These are phyloP conservation scores for Ectemnius continuus DNA, from an alignment of 2,888 invertebrate species.

Conservation along the genomic window DNA sequence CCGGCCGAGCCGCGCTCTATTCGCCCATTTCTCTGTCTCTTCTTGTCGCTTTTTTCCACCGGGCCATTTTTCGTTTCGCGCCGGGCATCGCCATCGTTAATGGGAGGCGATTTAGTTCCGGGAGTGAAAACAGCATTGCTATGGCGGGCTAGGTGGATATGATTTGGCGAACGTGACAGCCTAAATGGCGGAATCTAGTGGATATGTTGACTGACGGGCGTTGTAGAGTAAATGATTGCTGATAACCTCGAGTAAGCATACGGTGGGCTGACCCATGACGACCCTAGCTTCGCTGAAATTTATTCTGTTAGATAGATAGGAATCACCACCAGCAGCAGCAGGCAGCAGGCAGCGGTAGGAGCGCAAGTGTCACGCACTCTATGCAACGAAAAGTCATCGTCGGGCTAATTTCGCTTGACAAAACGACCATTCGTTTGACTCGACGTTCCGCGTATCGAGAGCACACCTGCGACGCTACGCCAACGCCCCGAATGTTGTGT, in stretches of 20 bases:
- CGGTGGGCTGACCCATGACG: constrained; percentile 29
- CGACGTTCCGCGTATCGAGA: constrained; percentile 34
- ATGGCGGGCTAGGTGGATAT: no score
- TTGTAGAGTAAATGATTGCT: constrained; percentile 16
- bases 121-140: background rate
- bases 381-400: constrained; percentile 40
- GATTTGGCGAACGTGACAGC: no score
- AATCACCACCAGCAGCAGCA: constrained; percentile 26
- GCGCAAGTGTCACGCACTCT: constrained; percentile 32
- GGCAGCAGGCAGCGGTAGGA: background rate
- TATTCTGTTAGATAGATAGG: constrained; percentile 42
- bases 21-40: constrained; percentile 30
- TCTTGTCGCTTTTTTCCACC: constrained; percentile 14
- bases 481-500: constrained; percentile 53
- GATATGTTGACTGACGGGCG: no score
- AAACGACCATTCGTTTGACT: constrained; percentile 49
- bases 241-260: constrained; percentile 42
- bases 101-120: constrained; percentile 3
- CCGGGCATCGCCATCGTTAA: constrained; percentile 9
- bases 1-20: constrained; percentile 47
- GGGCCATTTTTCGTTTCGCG: constrained; percentile 15
- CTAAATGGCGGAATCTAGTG: no score
- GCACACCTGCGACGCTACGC: constrained; percentile 43
- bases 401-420: constrained; percentile 51
- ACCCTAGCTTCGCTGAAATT: constrained; percentile 44